These are phyloP conservation scores for Ochropacha duplaris DNA, from an alignment of 2,888 invertebrate genomes.

Conservation along the genomic window DNA sequence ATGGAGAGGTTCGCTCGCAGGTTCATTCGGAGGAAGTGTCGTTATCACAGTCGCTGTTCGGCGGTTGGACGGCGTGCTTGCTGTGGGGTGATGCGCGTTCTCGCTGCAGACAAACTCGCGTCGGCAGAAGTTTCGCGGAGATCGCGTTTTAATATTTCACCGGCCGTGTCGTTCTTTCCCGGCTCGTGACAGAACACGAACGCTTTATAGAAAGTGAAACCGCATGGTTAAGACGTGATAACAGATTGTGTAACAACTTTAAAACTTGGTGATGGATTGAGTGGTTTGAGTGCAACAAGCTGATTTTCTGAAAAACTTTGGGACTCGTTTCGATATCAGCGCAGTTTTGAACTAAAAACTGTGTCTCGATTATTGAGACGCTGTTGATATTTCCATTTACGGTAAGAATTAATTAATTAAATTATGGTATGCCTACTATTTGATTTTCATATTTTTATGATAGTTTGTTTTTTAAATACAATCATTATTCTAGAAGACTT, in stretches of 20 bases:
- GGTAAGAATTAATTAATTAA: constrained; percentile 52
- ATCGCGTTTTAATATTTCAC: constrained; percentile 59
- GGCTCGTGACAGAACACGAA: constrained; percentile 61
- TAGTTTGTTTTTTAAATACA: no score
- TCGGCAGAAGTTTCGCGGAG: constrained; percentile 73
- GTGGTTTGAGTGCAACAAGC: constrained; percentile 57
- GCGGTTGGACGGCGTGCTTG: constrained; percentile 71
- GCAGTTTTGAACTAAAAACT: constrained; percentile 73
- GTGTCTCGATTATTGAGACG: constrained; percentile 74
- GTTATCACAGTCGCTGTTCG: constrained; percentile 82
- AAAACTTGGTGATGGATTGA: constrained; percentile 55
- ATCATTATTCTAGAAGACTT: no score
- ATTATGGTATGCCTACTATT: neutral
- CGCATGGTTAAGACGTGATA: constrained; percentile 60
- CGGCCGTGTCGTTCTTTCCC: constrained; percentile 46
- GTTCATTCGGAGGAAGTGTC: constrained; percentile 73
- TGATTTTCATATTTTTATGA: no score
- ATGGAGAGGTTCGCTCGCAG: constrained; percentile 71
- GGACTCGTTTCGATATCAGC: constrained; percentile 76
- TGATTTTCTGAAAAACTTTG: constrained; percentile 51
- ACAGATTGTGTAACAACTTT: constrained; percentile 62
- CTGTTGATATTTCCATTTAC: constrained; percentile 47
- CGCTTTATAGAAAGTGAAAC: constrained; percentile 71
- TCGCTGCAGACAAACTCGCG: constrained; percentile 41
- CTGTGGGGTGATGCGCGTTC: constrained; percentile 43